A percentile compares a stretch with the other conserved stretches of the same genome.
These are phyloP conservation scores for Aporophyla lueneburgensis DNA, from an alignment of 2,888 invertebrate species.

Conservation along the genomic window DNA sequence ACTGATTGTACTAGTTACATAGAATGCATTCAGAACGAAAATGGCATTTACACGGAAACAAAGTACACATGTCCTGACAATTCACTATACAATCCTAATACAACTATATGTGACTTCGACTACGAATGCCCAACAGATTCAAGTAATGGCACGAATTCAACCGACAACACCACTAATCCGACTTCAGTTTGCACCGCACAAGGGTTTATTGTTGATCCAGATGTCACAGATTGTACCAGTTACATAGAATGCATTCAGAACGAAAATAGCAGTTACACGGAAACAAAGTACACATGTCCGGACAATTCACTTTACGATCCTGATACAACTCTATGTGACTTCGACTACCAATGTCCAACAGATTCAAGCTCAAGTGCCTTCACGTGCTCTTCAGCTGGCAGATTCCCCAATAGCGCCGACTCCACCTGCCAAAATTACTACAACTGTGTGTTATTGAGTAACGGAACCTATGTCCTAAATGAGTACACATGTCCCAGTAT, in stretches of 20 bases:
- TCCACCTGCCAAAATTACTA: conserved; percentile 72
- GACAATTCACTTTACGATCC: conserved; percentile 45
- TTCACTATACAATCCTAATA: conserved; percentile 45
- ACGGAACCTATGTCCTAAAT: conserved; percentile 66
- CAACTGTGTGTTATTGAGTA: conserved; percentile 67
- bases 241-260: conserved; percentile 51
- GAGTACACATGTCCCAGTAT: conserved; percentile 71
- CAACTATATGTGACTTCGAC: conserved; percentile 48
- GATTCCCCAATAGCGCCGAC: conserved; percentile 73
- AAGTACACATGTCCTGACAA: conserved; percentile 45
- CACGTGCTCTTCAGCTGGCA: conserved; percentile 38
- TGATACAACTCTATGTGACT: conserved; percentile 49
- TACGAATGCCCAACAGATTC: conserved; percentile 38
- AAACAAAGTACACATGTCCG: conserved; percentile 43
- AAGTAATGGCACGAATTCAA: conserved; percentile 16
- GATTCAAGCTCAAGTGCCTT: conserved; percentile 20
- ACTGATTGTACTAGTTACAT: conserved; percentile 48
- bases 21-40: conserved; percentile 44
- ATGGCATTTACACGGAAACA: conserved; percentile 31
- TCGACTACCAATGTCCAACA: conserved; percentile 42
- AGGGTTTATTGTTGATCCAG: conserved; percentile 41
- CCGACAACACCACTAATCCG: conserved; percentile 13
- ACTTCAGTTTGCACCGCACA: conserved; percentile 32
- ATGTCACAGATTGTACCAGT: conserved; percentile 40
- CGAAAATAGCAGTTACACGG: conserved; percentile 28